These are phyloP conservation scores for Drosophila orena DNA, from an alignment of 1,140 invertebrate species.

Conservation along the genomic window DNA sequence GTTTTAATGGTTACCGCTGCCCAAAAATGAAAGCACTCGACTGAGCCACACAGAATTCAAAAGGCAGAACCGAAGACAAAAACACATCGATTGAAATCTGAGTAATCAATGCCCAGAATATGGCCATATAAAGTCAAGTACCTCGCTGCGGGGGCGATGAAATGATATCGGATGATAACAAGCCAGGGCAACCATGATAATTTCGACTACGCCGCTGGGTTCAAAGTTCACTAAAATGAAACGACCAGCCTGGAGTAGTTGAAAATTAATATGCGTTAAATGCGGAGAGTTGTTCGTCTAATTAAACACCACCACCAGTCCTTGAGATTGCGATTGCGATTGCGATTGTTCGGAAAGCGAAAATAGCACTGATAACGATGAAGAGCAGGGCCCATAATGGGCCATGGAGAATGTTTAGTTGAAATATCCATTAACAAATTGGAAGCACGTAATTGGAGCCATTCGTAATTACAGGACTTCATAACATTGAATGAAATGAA, in stretches of 20 bases:
- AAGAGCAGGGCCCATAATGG: neutral
- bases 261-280: slow-evolving; percentile 71
- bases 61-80: slow-evolving; percentile 6
- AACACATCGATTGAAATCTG: slow-evolving; percentile 61
- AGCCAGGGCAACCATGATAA: slow-evolving; percentile 43
- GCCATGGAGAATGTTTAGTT: neutral
- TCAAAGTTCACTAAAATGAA: slow-evolving; percentile 22
- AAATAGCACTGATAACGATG: slow-evolving; percentile 30
- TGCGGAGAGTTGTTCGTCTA: slow-evolving; percentile 38
- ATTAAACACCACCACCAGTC: slow-evolving; percentile 22
- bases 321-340: slow-evolving; percentile 20
- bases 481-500: too few species aligned
- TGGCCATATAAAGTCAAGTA: slow-evolving; percentile 45
- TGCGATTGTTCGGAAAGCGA: slow-evolving; percentile 10
- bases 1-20: slow-evolving; percentile 73
- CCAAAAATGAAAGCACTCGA: slow-evolving; percentile 49
- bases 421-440: slow-evolving; percentile 23
- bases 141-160: slow-evolving; percentile 29
- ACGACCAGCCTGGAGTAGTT: slow-evolving; percentile 40
- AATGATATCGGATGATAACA: slow-evolving; percentile 51
- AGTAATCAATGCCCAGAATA: slow-evolving; percentile 64
- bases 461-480: neutral
- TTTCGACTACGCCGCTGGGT: neutral
- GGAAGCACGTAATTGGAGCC: neutral
- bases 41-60: slow-evolving; percentile 24